These are phyloP conservation scores for Caenorhabditis wallacei DNA, from an alignment of 2,888 invertebrate species.

Conservation along the genomic window DNA sequence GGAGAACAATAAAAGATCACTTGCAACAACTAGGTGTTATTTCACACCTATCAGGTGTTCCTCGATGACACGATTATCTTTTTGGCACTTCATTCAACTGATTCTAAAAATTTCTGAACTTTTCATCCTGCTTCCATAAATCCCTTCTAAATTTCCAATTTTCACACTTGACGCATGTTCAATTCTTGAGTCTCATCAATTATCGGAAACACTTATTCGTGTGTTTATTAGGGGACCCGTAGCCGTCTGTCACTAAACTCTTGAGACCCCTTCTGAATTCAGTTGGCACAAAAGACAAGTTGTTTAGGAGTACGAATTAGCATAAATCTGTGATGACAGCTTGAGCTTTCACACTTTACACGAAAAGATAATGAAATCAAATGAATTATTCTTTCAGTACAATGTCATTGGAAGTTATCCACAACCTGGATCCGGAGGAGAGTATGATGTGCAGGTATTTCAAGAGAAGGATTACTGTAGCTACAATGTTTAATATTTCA, in stretches of 20 bases:
- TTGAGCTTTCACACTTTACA: constrained; percentile 42
- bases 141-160: background rate
- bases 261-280: constrained; percentile 48
- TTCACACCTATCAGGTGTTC: constrained; percentile 37
- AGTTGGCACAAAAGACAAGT: constrained; percentile 32
- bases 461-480: background rate
- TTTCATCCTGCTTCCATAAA: background rate
- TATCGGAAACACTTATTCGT: constrained; percentile 47
- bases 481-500: constrained; percentile 16
- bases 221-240: constrained; percentile 48
- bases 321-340: constrained; percentile 64
- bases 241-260: constrained; percentile 65
- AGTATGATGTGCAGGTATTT: constrained; percentile 77
- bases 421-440: constrained; percentile 78
- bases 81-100: background rate
- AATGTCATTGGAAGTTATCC: constrained; percentile 78
- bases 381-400: constrained; percentile 72
- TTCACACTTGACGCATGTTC: constrained; percentile 1
- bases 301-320: constrained; percentile 43
- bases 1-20: constrained; percentile 8
- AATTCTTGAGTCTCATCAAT: constrained; percentile 50
- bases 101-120: background rate
- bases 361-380: constrained; percentile 42
- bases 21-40: constrained; percentile 39
- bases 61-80: background rate